phyloP scores from a whole-genome alignment of 2,113 vertebrate genomes.

The Tachysurus fulvidraco region DNA sequence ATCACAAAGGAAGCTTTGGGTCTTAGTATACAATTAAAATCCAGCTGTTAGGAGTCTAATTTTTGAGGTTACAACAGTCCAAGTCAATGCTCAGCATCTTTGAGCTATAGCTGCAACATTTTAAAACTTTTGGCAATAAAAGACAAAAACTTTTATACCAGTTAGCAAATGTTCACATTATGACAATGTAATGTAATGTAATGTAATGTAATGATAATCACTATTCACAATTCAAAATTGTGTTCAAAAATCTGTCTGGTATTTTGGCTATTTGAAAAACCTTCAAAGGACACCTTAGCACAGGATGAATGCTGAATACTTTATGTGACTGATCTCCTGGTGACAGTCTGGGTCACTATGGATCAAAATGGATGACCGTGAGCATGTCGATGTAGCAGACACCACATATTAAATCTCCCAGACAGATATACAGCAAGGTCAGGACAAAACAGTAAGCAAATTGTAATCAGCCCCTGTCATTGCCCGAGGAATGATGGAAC shows the following conservation, averaged over 20 bases:
- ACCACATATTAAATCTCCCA: conserved; percentile 11
- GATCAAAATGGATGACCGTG: background rate
- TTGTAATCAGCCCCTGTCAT: background rate
- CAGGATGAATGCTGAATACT: background rate
- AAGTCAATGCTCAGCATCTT: background rate
- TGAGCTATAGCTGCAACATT: background rate
- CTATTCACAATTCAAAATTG: background rate
- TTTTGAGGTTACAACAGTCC: background rate
- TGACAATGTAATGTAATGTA: background rate
- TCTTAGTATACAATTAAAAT: background rate
- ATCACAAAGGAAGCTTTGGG: background rate
- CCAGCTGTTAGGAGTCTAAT: background rate
- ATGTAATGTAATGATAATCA: no score
- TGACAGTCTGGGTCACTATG: background rate
- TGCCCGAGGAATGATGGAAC: background rate
- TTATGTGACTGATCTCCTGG: background rate
- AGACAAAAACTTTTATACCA: background rate
- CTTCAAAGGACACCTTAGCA: background rate
- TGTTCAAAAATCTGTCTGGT: background rate
- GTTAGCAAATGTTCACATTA: background rate
- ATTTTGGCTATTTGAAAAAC: background rate
- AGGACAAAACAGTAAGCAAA: background rate
- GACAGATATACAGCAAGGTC: background rate
- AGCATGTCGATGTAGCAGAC: background rate
- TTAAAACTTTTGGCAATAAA: background rate